Base-by-base conservation (phyloP, 2,888 invertebrate species). In the Mesorhabditis belari region DNA sequence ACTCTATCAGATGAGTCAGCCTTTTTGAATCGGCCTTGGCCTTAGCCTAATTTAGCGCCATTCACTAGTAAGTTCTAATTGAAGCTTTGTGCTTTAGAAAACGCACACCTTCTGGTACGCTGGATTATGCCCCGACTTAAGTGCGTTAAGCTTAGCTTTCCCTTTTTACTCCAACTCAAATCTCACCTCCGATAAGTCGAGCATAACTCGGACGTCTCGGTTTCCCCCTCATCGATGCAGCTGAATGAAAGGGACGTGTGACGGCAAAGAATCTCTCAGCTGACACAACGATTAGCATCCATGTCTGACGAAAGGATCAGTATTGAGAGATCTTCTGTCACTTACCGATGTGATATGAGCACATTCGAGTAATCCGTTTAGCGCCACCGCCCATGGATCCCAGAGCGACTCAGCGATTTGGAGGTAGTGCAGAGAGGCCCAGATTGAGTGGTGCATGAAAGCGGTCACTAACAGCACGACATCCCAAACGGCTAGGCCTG, bases 211-310 rank as follows among this genome's bases (percentile, higher is more conserved):
- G 63, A 27, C 68, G 50, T 52, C 65, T 24, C 27, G 66, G 61
- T 44, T 69, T 66, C 17, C 64, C 35, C 27, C 63, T 58, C 9
- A 61, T 51, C 27, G 63, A 62, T 17, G 44, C 44, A 19, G 64
- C 61, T 50, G 64, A 63, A 28, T 65, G 65, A 29, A 75, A 73
- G 19, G 75, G 75, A 19, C 73, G 55, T 21, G 75, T 67, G 26
- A 75, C 72, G 12, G 73, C 75, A 35, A 75, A 61, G 58, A 73
- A 75, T 25, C 75, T 58, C 27, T 74, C 72, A 4, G 71, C 71
- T 4, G 73, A 68, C 6, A 75, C 75, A 52, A 69, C 69, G 23
- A 75, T 69, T 3, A 75, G 62, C 70, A 75, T 73, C 75, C 75
- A 75, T 6, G 75, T 75, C 75, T 74, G 65, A 49, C 67, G 56